These are phyloP conservation scores for Dysdera silvatica DNA, from an alignment of 1,140 invertebrate species.

Conservation along the genomic window DNA sequence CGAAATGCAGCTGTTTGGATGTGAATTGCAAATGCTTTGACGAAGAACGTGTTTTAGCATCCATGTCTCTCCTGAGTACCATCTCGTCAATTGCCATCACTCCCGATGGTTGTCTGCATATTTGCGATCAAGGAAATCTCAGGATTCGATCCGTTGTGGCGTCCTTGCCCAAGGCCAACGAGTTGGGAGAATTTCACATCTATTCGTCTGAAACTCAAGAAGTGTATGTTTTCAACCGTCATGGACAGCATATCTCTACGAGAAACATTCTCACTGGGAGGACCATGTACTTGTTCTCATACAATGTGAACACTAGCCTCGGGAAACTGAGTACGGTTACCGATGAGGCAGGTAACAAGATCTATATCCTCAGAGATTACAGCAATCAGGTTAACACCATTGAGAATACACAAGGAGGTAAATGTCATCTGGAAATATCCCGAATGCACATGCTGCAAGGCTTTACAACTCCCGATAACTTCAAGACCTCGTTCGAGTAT, in stretches of 20 bases:
- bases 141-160: slow-evolving; percentile 83
- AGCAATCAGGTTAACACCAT: slow-evolving; percentile 67
- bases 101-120: slow-evolving; percentile 84
- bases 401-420: slow-evolving; percentile 86
- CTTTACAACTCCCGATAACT: slow-evolving; percentile 33
- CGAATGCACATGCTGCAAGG: slow-evolving; percentile 32
- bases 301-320: slow-evolving; percentile 93
- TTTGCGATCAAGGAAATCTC: slow-evolving; percentile 82
- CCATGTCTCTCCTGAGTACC: slow-evolving; percentile 79
- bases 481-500: slow-evolving; percentile 56
- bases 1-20: slow-evolving; percentile 50
- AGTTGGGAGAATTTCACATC: slow-evolving; percentile 78
- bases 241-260: slow-evolving; percentile 88
- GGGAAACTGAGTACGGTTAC: slow-evolving; percentile 86
- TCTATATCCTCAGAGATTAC: slow-evolving; percentile 81
- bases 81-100: slow-evolving; percentile 87
- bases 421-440: slow-evolving; percentile 72
- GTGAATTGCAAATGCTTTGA: slow-evolving; percentile 64
- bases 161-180: slow-evolving; percentile 77
- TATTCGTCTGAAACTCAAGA: slow-evolving; percentile 83
- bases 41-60: slow-evolving; percentile 78
- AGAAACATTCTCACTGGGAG: slow-evolving; percentile 86
- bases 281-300: slow-evolving; percentile 86
- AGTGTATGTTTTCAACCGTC: slow-evolving; percentile 78
- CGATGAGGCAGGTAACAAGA: slow-evolving; percentile 86